Percentiles rank a stretch among this genome's conserved stretches.
Conservation (phyloP, 2,888 invertebrate genomes). For the Caenorhabditis sinica region DNA sequence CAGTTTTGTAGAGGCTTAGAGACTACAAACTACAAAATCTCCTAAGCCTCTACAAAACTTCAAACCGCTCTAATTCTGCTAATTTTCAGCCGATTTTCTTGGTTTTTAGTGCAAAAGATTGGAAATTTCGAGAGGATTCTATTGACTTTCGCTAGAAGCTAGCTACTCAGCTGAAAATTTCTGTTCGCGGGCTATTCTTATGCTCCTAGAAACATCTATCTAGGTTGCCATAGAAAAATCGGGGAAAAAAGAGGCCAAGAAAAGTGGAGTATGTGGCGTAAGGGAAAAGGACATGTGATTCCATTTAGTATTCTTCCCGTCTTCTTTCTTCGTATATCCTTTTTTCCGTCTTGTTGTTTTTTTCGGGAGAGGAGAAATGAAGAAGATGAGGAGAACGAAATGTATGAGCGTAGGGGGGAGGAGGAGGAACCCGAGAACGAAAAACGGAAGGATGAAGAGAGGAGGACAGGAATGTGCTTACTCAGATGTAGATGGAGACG, state of each 20-base stretch:
- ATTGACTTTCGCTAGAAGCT: too few species aligned
- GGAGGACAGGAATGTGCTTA: too few species aligned
- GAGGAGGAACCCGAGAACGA: not conserved
- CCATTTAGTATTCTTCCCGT: constrained; percentile 47
- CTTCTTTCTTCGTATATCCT: not conserved
- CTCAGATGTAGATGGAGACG: too few species aligned
- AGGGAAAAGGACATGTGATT: constrained; percentile 18
- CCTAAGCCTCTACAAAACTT: not conserved
- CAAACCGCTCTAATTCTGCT: too few species aligned
- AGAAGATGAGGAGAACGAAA: not conserved
- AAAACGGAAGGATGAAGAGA: too few species aligned
- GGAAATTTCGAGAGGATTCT: too few species aligned
- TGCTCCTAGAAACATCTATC: not conserved
- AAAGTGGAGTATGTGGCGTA: not conserved
- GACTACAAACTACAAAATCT: constrained; percentile 10
- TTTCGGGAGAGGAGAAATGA: not conserved
- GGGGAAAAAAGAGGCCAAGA: not conserved
- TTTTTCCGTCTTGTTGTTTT: not conserved
- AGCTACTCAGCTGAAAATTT: too few species aligned
- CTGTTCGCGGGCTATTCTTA: too few species aligned
- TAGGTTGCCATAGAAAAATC: constrained; percentile 6
- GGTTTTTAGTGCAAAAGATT: too few species aligned
- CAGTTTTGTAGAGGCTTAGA: not conserved
- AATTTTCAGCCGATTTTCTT: not conserved
- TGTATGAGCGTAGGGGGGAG: not conserved